Base-by-base conservation (phyloP, 2,797 vertebrate genomes). In the Delichon dasypus region DNA sequence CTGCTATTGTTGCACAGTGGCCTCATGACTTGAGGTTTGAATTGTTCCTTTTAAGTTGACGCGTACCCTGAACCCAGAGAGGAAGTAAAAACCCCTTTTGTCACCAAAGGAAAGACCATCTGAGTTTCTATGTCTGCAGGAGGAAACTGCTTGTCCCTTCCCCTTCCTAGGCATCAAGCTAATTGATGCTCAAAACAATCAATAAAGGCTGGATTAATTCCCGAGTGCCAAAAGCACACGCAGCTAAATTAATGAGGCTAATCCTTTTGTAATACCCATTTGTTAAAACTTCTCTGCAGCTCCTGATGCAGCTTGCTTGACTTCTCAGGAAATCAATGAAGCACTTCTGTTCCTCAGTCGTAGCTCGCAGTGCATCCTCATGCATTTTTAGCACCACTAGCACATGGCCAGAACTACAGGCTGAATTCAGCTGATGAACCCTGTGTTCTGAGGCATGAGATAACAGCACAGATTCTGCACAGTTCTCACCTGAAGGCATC, bases 201-300 rank as follows among this genome's bases (percentile, higher is more conserved):
- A 65, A 70, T 75, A 58, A 86, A 79, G n/a, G 22, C 40, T 70
- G 45, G 75, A 88, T 85, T 89, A 93, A 94, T 71, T 90, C 58
- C 55, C 9, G 29, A 93, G 16, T 70, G 54, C 71, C 73, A 91
- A 91, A 89, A 94, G 79, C 85, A 88, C 50, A 75, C 17, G 36
- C 40, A 78, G 47, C 77, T 75, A 88, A 81, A 91, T 70, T 78
- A 93, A 89, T 42, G 44, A 82, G 82, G 75, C 70, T 83, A 81
- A 93, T 89, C 75, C 68, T 87, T 85, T 68, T 27, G 34, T 44
- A 92, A 80, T 66, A 85, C 3, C 11, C 27, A 57, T 85, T 91
- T 67, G 48, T 82, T 70, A 64, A 64, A 91, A 36, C 48, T 57
- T 57, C 60, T 68, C 64, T 70, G 64, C 42, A 64, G n/a, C 48